Evolutionary conservation across 2,797 vertebrate species (phyloP).

Genomic region (Percopsis omiscomaycus): DNA sequence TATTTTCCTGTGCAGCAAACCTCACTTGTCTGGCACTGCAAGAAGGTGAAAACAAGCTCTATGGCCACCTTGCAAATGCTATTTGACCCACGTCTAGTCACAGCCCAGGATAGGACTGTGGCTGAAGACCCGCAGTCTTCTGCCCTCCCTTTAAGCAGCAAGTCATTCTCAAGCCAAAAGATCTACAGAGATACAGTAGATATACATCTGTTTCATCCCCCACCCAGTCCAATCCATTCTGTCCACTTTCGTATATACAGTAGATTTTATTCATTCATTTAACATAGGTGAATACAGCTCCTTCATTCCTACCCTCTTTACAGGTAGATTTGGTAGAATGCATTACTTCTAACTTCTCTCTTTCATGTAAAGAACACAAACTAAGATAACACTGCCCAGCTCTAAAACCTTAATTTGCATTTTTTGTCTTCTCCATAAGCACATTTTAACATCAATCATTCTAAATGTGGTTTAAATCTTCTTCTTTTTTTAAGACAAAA

Average conservation of each 20-base stretch:
- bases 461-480: slow-evolving; percentile 36
- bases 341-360: slow-evolving; percentile 12
- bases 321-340: slow-evolving; percentile 13
- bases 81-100: slow-evolving; percentile 43
- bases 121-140: slow-evolving; percentile 52
- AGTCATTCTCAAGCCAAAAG: slow-evolving; percentile 65
- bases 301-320: slow-evolving; percentile 9
- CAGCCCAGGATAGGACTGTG: slow-evolving; percentile 50
- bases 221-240: slow-evolving; percentile 14
- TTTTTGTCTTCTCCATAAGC: slow-evolving; percentile 45
- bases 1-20: not conserved
- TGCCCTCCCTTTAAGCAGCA: slow-evolving; percentile 76
- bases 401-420: slow-evolving; percentile 20
- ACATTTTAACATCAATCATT: slow-evolving; percentile 80
- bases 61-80: slow-evolving; percentile 40
- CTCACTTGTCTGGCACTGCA: slow-evolving; percentile 28
- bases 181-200: slow-evolving; percentile 56
- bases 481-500: slow-evolving; percentile 43
- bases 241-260: slow-evolving; percentile 16
- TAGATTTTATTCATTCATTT: slow-evolving; percentile 3
- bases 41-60: slow-evolving; percentile 38
- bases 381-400: slow-evolving; percentile 29
- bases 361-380: slow-evolving; percentile 35
- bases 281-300: slow-evolving; percentile 23
- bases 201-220: slow-evolving; percentile 39